Percentiles rank a stretch among this genome's conserved stretches.
Evolutionary conservation across 2,888 invertebrate genomes (phyloP).

Genomic region (Cotesia congregata): DNA sequence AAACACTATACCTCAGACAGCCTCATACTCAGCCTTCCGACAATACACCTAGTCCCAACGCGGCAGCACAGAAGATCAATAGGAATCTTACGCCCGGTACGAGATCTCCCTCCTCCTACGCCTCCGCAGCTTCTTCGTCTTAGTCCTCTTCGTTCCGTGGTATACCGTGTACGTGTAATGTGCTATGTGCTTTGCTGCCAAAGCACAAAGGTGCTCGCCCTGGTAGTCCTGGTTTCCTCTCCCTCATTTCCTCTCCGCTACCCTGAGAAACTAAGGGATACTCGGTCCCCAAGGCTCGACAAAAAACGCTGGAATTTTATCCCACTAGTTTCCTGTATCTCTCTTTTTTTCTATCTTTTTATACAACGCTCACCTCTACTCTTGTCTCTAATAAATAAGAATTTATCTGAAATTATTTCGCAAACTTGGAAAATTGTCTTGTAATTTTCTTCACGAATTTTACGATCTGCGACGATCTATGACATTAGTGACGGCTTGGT

Average conservation of each 20-base stretch:
- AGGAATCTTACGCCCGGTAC: conserved; percentile 55
- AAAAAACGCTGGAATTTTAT: background rate
- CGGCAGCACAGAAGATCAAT: conserved; percentile 60
- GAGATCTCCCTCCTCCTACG: conserved; percentile 23
- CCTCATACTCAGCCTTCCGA: background rate
- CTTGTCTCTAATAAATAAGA: background rate
- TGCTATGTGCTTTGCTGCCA: conserved; percentile 16
- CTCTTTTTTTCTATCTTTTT: background rate
- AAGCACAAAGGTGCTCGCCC: conserved; percentile 58
- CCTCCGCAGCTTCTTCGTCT: conserved; percentile 6
- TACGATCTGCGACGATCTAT: no score
- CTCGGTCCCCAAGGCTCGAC: background rate
- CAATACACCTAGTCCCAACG: conserved; percentile 4
- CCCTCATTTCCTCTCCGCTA: conserved; percentile 47
- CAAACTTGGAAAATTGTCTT: no score
- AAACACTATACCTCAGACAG: background rate
- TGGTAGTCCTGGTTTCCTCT: conserved; percentile 51
- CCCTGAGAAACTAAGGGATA: background rate
- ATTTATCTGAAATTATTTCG: background rate
- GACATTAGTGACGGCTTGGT: no score
- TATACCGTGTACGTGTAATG: conserved; percentile 21
- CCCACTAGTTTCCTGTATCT: background rate
- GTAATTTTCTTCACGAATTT: no score
- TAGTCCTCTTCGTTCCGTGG: conserved; percentile 14
- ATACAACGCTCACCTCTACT: background rate